Conservation (phyloP, 2,888 invertebrate genomes). For the Leucozona laternaria region DNA sequence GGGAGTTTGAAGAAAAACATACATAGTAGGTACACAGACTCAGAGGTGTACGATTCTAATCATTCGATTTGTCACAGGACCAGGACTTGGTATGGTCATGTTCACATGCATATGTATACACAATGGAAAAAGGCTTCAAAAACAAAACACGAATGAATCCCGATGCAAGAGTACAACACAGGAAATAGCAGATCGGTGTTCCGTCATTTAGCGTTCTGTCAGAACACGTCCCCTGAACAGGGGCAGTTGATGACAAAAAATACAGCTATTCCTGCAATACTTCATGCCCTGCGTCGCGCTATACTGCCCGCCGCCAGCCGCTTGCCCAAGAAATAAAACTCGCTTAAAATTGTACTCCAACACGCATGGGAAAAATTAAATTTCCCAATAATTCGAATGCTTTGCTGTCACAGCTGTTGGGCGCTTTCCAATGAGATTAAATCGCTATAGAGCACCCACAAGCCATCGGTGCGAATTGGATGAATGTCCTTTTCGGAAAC, state of each 20-base stretch:
- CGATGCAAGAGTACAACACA: slow-evolving; percentile 21
- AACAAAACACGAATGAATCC: slow-evolving; percentile 3
- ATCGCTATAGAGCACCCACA: slow-evolving; percentile 82
- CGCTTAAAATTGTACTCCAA: slow-evolving; percentile 12
- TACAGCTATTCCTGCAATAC: slow-evolving; percentile 13
- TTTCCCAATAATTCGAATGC: slow-evolving; percentile 80
- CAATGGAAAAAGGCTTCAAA: neutral
- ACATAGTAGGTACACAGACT: neutral
- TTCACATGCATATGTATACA: slow-evolving; percentile 3
- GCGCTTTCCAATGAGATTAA: slow-evolving; percentile 83
- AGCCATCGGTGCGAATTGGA: slow-evolving; percentile 80
- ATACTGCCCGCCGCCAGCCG: neutral
- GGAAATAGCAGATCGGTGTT: slow-evolving; percentile 59
- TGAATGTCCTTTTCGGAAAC: slow-evolving; percentile 71
- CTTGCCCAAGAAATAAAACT: neutral
- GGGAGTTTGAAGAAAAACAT: slow-evolving; percentile 1
- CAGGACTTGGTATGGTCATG: slow-evolving; percentile 52
- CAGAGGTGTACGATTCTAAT: slow-evolving; percentile 45
- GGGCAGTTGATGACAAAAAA: slow-evolving; percentile 3
- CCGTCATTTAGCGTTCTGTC: slow-evolving; percentile 3
- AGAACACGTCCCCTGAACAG: neutral
- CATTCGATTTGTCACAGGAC: slow-evolving; percentile 60
- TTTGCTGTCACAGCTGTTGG: slow-evolving; percentile 81
- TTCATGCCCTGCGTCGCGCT: neutral
- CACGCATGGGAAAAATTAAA: slow-evolving; percentile 78